Percentiles rank a stretch among this genome's conserved stretches.
Evolutionary conservation across 2,797 vertebrate genomes (phyloP).

Genomic region (Danio tinwini): DNA sequence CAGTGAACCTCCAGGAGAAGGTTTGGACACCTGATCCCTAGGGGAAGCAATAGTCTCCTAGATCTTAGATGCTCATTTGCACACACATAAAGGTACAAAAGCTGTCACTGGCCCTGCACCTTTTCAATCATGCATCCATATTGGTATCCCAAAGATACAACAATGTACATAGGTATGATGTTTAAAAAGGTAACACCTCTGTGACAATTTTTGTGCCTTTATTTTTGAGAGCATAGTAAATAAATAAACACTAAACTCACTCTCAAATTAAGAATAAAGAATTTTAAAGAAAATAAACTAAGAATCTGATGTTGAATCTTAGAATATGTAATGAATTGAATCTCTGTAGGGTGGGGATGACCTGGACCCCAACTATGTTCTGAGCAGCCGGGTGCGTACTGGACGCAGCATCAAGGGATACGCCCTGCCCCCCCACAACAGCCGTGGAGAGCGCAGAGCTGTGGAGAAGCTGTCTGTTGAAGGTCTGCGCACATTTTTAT

Average conservation of each 20-base stretch:
- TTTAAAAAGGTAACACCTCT: too few species aligned
- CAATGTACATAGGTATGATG: too few species aligned
- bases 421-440: conserved; percentile 85
- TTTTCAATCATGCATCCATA: too few species aligned
- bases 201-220: too few species aligned
- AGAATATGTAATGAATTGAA: neutral
- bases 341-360: conserved; percentile 78
- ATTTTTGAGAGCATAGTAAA: too few species aligned
- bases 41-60: neutral
- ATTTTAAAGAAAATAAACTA: too few species aligned
- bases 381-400: conserved; percentile 84
- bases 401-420: conserved; percentile 87
- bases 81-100: too few species aligned
- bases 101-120: too few species aligned
- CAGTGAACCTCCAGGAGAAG: too few species aligned
- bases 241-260: neutral
- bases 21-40: neutral
- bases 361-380: conserved; percentile 83
- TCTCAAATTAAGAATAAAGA: too few species aligned
- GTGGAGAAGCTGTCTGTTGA: conserved; percentile 88
- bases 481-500: conserved; percentile 70
- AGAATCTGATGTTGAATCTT: too few species aligned
- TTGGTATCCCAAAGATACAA: too few species aligned
- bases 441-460: conserved; percentile 85
- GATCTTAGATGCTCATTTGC: neutral